Percentiles rank a stretch among this genome's conserved stretches.
phyloP scores from a whole-genome alignment of 1,140 invertebrate species.

The Trichonephila clavipes region DNA sequence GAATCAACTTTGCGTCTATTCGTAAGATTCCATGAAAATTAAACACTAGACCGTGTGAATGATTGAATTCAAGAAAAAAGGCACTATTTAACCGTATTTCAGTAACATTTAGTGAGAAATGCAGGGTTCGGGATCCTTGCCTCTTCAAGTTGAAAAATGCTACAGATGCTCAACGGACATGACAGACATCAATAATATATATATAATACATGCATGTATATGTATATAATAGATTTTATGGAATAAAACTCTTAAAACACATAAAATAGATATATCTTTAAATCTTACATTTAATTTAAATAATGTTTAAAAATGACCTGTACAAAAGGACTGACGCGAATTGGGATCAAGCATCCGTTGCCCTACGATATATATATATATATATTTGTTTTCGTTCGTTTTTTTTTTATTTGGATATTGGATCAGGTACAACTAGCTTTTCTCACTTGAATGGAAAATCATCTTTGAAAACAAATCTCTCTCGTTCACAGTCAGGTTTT shows the following conservation, averaged over 20 bases:
- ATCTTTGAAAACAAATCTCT: neutral
- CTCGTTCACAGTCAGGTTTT: slow-evolving; percentile 2
- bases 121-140: neutral
- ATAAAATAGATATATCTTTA: slow-evolving; percentile 73
- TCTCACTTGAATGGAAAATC: slow-evolving; percentile 7
- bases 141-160: slow-evolving; percentile 10
- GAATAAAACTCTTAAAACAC: slow-evolving; percentile 75
- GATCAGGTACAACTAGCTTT: slow-evolving; percentile 60
- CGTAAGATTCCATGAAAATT: neutral
- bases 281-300: slow-evolving; percentile 64
- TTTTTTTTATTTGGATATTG: neutral
- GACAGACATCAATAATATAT: slow-evolving; percentile 69
- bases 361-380: neutral
- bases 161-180: slow-evolving; percentile 22
- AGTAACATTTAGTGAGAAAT: neutral
- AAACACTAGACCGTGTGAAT: too few species aligned
- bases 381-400: neutral
- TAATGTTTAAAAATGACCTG: slow-evolving; percentile 71
- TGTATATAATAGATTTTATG: slow-evolving; percentile 59
- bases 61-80: neutral
- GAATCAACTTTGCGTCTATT: neutral
- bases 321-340: slow-evolving; percentile 61
- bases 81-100: neutral
- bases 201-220: slow-evolving; percentile 68
- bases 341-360: slow-evolving; percentile 70